A percentile compares a stretch with the other conserved stretches of the same genome.
Conservation (phyloP, 64 coral and sea anemone genomes). For the Astreopora myriophthalma region DNA sequence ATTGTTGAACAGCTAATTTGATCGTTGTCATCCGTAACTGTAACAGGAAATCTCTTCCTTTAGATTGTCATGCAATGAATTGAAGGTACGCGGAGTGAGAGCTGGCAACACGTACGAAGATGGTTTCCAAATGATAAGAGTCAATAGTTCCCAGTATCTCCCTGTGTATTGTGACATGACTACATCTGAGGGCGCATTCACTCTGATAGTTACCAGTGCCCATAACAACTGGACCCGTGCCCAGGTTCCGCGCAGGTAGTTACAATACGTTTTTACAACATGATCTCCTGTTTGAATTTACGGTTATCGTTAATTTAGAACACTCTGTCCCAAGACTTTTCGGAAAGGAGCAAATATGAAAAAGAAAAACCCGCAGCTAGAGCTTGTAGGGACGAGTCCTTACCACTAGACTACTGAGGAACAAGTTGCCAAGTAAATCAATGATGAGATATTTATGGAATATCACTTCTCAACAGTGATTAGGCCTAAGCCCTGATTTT, state of each 20-base stretch:
- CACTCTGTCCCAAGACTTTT: too few species aligned
- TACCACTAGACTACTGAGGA: too few species aligned
- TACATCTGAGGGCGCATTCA: constrained; percentile 78
- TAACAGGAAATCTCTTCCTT: background rate
- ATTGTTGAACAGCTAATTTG: background rate
- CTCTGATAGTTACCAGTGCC: constrained; percentile 80
- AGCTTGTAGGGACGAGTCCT: too few species aligned
- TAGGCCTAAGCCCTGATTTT: too few species aligned
- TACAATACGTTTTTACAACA: background rate
- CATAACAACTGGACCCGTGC: constrained; percentile 73
- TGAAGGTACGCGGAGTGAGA: constrained; percentile 63
- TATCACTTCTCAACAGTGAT: too few species aligned
- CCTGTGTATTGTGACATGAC: constrained; percentile 95
- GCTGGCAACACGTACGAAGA: constrained; percentile 42
- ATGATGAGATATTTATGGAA: too few species aligned
- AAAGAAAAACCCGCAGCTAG: too few species aligned
- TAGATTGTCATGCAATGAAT: constrained; percentile 78
- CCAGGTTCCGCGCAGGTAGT: constrained; percentile 70
- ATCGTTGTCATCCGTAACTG: background rate
- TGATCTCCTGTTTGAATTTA: background rate
- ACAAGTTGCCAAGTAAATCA: too few species aligned
- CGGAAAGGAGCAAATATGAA: too few species aligned
- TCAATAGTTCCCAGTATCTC: constrained; percentile 45
- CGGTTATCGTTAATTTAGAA: too few species aligned
- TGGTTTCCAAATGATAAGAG: constrained; percentile 46